Conservation (phyloP, 2,797 vertebrate species). For the Enteromius trimaculatus region DNA sequence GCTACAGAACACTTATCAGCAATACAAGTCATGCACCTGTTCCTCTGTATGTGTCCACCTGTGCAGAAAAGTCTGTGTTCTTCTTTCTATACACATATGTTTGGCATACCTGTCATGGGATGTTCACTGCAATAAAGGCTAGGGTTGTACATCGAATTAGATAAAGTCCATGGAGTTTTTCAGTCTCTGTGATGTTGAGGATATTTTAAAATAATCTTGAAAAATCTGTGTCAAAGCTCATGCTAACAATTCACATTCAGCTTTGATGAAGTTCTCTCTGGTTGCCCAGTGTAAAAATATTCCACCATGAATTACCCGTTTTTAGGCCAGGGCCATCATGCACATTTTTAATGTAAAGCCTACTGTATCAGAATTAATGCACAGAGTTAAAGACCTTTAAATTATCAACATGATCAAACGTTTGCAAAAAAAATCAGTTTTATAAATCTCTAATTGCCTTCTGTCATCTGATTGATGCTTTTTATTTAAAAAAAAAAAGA, state of each 20-base stretch:
- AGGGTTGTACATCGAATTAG: background rate
- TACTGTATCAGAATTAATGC: background rate
- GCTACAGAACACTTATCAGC: constrained; percentile 45
- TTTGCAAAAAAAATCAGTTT: background rate
- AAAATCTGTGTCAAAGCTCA: constrained; percentile 10
- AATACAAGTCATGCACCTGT: constrained; percentile 51
- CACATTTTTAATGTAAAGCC: background rate
- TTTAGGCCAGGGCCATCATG: background rate
- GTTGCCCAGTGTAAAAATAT: background rate
- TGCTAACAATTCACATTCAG: background rate
- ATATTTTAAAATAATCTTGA: background rate
- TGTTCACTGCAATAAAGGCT: background rate
- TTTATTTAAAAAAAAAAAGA: background rate
- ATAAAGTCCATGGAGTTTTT: background rate
- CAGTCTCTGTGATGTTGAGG: background rate
- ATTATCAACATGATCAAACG: background rate
- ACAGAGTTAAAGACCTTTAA: background rate
- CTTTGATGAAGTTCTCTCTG: background rate
- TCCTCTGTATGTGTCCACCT: constrained; percentile 41
- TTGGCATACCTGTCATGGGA: constrained; percentile 26
- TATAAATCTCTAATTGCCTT: no score
- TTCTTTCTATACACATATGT: constrained; percentile 13
- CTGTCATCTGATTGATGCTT: no score
- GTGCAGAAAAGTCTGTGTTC: background rate
- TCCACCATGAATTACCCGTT: background rate